Percentiles rank a stretch among this genome's conserved stretches.
phyloP scores from a whole-genome alignment of 1,140 invertebrate species.

The Sitobion miscanthi region DNA sequence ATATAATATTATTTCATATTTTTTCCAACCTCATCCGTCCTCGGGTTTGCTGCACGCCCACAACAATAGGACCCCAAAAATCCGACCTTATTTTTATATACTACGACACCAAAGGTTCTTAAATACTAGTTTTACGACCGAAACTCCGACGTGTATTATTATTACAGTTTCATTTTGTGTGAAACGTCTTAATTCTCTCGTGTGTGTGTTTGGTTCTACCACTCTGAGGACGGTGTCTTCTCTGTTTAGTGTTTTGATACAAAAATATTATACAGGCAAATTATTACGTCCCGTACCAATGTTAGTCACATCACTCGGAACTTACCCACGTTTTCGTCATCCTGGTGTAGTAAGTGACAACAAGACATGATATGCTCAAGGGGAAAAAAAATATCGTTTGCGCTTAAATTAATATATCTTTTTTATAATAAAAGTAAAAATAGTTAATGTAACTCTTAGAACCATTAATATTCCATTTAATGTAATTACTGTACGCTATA shows the following conservation, averaged over 20 bases:
- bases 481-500: background rate
- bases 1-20: conserved; percentile 46
- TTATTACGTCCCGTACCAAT: background rate
- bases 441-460: background rate
- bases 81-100: conserved; percentile 7
- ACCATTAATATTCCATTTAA: background rate
- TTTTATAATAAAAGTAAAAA: background rate
- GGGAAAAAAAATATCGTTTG: background rate
- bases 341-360: too few relatives aligned
- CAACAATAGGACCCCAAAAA: conserved; percentile 42
- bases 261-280: background rate
- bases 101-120: conserved; percentile 5
- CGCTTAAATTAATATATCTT: too few relatives aligned
- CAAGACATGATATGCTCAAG: background rate
- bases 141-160: conserved; percentile 23
- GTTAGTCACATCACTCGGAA: background rate
- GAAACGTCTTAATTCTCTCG: background rate
- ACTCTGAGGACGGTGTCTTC: background rate
- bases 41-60: background rate
- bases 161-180: conserved; percentile 23
- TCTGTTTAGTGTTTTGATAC: background rate
- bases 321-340: too few relatives aligned
- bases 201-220: background rate
- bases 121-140: conserved; percentile 36
- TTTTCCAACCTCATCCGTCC: background rate